Evolutionary conservation across 2,888 invertebrate species (phyloP), one percentile per base, ranked within the genome.

Genomic region (Caenorhabditis sp.): DNA sequence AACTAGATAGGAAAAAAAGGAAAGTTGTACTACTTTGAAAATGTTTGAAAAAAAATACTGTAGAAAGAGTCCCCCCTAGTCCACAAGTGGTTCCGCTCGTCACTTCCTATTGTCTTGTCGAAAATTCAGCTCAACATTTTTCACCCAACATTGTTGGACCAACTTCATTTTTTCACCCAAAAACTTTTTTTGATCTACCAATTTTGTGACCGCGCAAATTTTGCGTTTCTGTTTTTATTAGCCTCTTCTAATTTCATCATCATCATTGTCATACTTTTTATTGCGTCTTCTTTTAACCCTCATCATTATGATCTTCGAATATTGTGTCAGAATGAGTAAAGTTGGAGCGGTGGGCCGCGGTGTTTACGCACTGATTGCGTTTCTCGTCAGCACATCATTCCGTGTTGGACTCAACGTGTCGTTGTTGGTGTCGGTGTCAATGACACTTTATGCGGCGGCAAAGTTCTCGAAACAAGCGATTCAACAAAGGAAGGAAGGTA

Each of bases 401-500:
- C 73, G 73, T 14, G 51, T 83, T 31, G 77, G 82, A 54, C 66
- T 81, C 43, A 69, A 81, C 50, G 71, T 80, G 10, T 73, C 80
- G 23, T 67, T 84, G 17, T 68, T 79, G 24, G 78, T 70, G 23
- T 83, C 83, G 37, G 71, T 85, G 43, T 79, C 71, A 31, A 74
- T 85, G 68, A 83, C 84, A 27, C 69, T 76, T 36, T 83, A 83
- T 55, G 78, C 82, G 14, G 79, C 83, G 19, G 78, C 78, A 58
- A 78, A 82, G 50, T 80, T 83, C 58, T 76, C 81, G 19, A 75
- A 78, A 58, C 66, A 74, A 64, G 76, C 76, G 61, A 69, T 74
- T 59, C 74, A 77, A 55, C 75, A 83, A 59, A 58, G 81, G 55
- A 81, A 81, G 70, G 79, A 81, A 75, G 79, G 85, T 84, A 66